These are phyloP conservation scores for Urocyon cinereoargenteus DNA, from an alignment of 2,797 vertebrate species.

Conservation along the genomic window DNA sequence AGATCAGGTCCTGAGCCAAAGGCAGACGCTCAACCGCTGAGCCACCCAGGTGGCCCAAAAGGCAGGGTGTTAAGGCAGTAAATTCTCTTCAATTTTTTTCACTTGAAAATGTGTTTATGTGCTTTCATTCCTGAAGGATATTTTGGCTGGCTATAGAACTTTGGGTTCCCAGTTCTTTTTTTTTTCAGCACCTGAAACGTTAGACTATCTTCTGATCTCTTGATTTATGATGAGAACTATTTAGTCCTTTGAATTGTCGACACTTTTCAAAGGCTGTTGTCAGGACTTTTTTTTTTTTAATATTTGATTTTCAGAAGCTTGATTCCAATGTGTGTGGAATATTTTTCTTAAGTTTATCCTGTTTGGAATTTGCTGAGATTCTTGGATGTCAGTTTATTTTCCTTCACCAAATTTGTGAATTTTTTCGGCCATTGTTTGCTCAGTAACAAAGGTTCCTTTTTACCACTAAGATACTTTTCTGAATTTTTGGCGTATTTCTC, in stretches of 20 bases:
- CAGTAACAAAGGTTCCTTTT: not conserved
- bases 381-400: not conserved
- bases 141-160: conserved; percentile 16
- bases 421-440: not conserved
- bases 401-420: not conserved
- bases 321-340: not conserved
- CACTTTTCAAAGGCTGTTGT: not conserved
- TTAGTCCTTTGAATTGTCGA: not conserved
- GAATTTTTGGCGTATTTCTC: not conserved
- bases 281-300: not conserved
- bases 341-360: not conserved
- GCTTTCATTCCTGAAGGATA: not conserved
- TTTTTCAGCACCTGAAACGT: conserved; percentile 13
- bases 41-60: not conserved
- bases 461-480: not conserved
- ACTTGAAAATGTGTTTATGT: not conserved
- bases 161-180: not conserved
- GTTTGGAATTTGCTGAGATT: not conserved
- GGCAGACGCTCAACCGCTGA: too few relatives aligned
- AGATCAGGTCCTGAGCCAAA: too few relatives aligned
- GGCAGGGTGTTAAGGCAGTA: not conserved
- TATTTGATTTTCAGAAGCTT: not conserved
- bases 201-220: not conserved
- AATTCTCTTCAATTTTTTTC: not conserved
- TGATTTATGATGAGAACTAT: not conserved